Conservation (phyloP, 2,888 invertebrate species). For the Andrena flavipes region DNA sequence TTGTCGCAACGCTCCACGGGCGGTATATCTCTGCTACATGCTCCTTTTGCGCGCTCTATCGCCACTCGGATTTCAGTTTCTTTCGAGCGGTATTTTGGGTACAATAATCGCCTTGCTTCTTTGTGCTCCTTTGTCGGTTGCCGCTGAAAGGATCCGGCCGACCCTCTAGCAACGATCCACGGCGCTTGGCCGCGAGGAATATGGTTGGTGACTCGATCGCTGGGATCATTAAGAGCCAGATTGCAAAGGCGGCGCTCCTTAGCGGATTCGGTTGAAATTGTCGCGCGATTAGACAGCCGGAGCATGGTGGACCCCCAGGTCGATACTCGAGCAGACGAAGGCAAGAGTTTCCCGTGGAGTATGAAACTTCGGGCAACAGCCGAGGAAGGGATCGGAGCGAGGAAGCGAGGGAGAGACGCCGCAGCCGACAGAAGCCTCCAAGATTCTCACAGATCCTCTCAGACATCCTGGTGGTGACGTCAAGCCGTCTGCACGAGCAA, state of each 20-base stretch:
- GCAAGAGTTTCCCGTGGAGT: not conserved
- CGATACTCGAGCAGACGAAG: not conserved
- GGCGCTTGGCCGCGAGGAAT: not conserved
- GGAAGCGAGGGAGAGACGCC: constrained; percentile 15
- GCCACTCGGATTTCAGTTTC: constrained; percentile 50
- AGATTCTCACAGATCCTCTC: constrained; percentile 50
- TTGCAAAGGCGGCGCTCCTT: not conserved
- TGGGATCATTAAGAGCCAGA: not conserved
- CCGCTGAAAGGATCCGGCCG: not conserved
- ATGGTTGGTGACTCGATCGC: not conserved
- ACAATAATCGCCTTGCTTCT: constrained; percentile 17
- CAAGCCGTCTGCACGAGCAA: constrained; percentile 57
- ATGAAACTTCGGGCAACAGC: not conserved
- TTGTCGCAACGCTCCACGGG: constrained; percentile 64
- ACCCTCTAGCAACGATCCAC: not conserved
- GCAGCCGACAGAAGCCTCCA: not conserved
- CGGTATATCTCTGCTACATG: constrained; percentile 47
- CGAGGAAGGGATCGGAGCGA: not conserved
- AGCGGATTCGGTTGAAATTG: not conserved
- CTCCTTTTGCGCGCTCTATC: constrained; percentile 17
- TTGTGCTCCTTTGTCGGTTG: constrained; percentile 7
- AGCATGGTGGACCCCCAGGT: not conserved
- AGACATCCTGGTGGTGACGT: constrained; percentile 59
- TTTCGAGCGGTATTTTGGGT: not conserved
- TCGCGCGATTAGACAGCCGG: not conserved